Percentiles rank a stretch among this genome's conserved stretches.
Conservation (phyloP, 1,140 invertebrate genomes). For the Drosophila triauraria region DNA sequence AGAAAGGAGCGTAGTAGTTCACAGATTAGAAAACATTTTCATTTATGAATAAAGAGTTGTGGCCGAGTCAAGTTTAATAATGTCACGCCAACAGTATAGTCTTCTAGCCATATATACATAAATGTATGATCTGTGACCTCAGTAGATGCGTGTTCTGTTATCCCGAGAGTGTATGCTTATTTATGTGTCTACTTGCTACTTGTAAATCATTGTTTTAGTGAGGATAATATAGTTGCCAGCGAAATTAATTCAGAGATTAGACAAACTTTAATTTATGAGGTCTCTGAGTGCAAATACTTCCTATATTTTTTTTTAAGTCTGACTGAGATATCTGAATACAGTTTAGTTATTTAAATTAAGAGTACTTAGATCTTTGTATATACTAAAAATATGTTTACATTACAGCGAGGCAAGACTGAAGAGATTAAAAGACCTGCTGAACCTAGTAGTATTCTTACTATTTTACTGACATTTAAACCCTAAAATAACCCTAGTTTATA, state of each 20-base stretch:
- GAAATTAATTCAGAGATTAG: slow-evolving; percentile 7
- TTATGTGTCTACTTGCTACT: slow-evolving; percentile 6
- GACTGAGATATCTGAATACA: no score
- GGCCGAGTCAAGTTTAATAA: slow-evolving; percentile 6
- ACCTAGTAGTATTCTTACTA: no score
- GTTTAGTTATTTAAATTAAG: no score
- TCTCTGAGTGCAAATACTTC: no score
- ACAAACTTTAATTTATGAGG: background rate
- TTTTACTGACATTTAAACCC: no score
- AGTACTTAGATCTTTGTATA: no score
- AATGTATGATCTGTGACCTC: background rate
- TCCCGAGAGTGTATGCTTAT: slow-evolving; percentile 4
- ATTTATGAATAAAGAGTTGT: slow-evolving; percentile 16
- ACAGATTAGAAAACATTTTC: slow-evolving; percentile 9
- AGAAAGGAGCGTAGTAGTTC: slow-evolving; percentile 1
- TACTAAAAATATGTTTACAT: no score
- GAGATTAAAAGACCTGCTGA: no score
- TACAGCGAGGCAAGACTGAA: no score
- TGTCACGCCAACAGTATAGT: background rate
- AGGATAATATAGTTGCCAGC: background rate
- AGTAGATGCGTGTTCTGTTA: slow-evolving; percentile 5
- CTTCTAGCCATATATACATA: background rate
- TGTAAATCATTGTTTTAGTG: slow-evolving; percentile 13
- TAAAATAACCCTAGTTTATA: no score
- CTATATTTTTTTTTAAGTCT: no score